Conservation (phyloP, 1,140 invertebrate genomes). For the Antheraea mylitta region DNA sequence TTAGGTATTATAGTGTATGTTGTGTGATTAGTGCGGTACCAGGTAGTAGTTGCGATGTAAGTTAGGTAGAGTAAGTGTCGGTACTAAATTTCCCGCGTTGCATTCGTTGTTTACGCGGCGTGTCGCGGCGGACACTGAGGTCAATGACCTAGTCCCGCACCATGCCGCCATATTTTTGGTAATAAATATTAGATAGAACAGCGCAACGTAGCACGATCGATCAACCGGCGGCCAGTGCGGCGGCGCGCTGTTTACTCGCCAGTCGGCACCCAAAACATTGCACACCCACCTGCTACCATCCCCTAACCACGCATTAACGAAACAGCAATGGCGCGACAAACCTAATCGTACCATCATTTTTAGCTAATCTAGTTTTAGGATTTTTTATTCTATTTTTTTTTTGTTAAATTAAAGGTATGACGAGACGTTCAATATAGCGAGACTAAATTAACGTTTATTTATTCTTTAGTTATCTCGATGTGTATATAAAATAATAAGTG, state of each 20-base stretch:
- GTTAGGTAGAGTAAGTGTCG: background rate
- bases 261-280: conserved; percentile 62
- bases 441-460: too few relatives aligned
- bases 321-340: background rate
- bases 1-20: too few relatives aligned
- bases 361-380: background rate
- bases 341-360: background rate
- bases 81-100: conserved; percentile 61
- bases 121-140: conserved; percentile 50
- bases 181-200: conserved; percentile 68
- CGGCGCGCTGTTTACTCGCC: conserved; percentile 48
- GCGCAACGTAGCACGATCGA: conserved; percentile 70
- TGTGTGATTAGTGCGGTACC: background rate
- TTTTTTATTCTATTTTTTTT: too few relatives aligned
- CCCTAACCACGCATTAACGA: conserved; percentile 17
- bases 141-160: conserved; percentile 64
- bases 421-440: too few relatives aligned
- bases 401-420: too few relatives aligned
- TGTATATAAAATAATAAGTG: too few relatives aligned
- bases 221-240: conserved; percentile 57
- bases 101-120: conserved; percentile 70
- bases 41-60: too few relatives aligned
- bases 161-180: conserved; percentile 73
- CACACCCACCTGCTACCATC: conserved; percentile 42
- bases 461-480: too few relatives aligned